A percentile compares a stretch with the other conserved stretches of the same genome.
Evolutionary conservation across 2,888 invertebrate species (phyloP).

Genomic region (Pediacus dermestoides): DNA sequence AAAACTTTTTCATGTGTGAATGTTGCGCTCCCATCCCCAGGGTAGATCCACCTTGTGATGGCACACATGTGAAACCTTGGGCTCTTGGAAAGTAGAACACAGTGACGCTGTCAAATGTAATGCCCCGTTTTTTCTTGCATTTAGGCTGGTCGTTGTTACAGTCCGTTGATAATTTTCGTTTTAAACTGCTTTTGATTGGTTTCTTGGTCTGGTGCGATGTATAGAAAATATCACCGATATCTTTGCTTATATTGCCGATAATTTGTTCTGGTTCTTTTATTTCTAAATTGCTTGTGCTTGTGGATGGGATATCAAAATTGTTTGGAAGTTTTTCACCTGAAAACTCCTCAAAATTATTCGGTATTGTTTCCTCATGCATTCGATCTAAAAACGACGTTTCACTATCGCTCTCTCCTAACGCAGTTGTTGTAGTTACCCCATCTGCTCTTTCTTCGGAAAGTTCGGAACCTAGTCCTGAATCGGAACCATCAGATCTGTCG

Average conservation of each 20-base stretch:
- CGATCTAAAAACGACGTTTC: constrained; percentile 54
- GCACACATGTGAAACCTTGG: constrained; percentile 89
- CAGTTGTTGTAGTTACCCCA: constrained; percentile 26
- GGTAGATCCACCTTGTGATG: constrained; percentile 86
- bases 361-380: constrained; percentile 31
- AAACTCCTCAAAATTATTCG: too few relatives aligned
- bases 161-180: constrained; percentile 57
- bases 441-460: constrained; percentile 58
- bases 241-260: constrained; percentile 23
- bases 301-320: constrained; percentile 31
- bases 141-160: constrained; percentile 50
- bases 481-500: constrained; percentile 74
- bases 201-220: constrained; percentile 36
- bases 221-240: constrained; percentile 33
- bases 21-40: constrained; percentile 85
- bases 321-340: too few relatives aligned
- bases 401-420: constrained; percentile 49
- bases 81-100: constrained; percentile 93
- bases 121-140: constrained; percentile 73
- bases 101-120: constrained; percentile 87
- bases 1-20: constrained; percentile 71
- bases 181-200: constrained; percentile 64
- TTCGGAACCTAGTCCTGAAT: constrained; percentile 79
- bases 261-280: constrained; percentile 16
- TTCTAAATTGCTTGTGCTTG: constrained; percentile 20